Evolutionary conservation across 2,797 vertebrate species (phyloP).

Genomic region (Graptemys geographica): DNA sequence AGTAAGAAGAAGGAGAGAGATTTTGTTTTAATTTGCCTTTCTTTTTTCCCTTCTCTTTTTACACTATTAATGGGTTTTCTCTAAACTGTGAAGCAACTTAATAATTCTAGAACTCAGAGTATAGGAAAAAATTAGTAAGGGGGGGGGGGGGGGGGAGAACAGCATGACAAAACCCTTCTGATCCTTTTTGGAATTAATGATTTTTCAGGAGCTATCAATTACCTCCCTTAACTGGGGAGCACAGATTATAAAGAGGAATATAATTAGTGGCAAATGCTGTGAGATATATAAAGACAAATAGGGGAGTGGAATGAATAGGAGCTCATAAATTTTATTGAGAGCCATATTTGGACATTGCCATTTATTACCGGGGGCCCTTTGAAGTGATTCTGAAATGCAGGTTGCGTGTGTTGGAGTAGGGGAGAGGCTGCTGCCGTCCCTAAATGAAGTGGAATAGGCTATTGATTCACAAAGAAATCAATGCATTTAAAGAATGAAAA

Average conservation of each 20-base stretch:
- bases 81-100: slow-evolving; percentile 51
- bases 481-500: slow-evolving; percentile 24
- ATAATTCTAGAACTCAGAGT: slow-evolving; percentile 60
- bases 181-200: slow-evolving; percentile 76
- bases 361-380: slow-evolving; percentile 59
- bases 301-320: slow-evolving; percentile 53
- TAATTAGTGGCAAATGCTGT: slow-evolving; percentile 81
- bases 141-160: slow-evolving; percentile 17
- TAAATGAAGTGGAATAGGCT: slow-evolving; percentile 48
- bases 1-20: not conserved
- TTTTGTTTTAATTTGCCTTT: not conserved
- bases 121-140: slow-evolving; percentile 36
- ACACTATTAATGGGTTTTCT: not conserved
- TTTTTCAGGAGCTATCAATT: slow-evolving; percentile 89
- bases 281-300: slow-evolving; percentile 80
- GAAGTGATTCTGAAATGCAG: slow-evolving; percentile 45
- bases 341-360: slow-evolving; percentile 52
- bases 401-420: slow-evolving; percentile 11
- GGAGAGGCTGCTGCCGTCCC: slow-evolving; percentile 49
- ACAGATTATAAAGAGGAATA: slow-evolving; percentile 81
- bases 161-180: slow-evolving; percentile 79
- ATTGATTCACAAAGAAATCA: slow-evolving; percentile 62
- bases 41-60: not conserved
- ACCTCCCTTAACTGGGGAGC: slow-evolving; percentile 85
- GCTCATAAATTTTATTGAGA: slow-evolving; percentile 73